A percentile compares a stretch with the other conserved stretches of the same genome.
Evolutionary conservation across 2,113 vertebrate genomes (phyloP).

Genomic region (Apistogramma diplotaenia): DNA sequence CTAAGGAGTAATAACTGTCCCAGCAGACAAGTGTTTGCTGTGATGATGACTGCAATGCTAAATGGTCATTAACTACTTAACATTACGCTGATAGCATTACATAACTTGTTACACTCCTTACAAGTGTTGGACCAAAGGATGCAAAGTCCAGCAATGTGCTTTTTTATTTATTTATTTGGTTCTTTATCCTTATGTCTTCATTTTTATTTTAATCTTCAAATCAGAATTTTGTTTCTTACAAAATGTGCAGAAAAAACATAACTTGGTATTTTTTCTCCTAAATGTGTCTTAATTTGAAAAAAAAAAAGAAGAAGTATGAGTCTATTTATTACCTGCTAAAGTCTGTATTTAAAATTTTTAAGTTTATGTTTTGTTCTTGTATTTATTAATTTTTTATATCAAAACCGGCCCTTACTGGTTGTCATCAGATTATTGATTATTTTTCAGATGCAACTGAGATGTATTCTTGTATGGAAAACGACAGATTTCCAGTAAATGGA

Average conservation of each 20-base stretch:
- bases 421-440: not conserved
- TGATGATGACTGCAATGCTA: not conserved
- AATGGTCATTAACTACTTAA: not conserved
- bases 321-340: not conserved
- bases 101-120: not conserved
- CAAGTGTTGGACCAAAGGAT: not conserved
- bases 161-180: no score
- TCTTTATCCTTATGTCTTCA: not conserved
- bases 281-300: not conserved
- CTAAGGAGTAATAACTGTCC: not conserved
- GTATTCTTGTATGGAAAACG: not conserved
- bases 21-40: not conserved
- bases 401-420: not conserved
- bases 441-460: not conserved
- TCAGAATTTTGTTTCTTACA: not conserved
- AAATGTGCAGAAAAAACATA: not conserved
- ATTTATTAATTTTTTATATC: no score
- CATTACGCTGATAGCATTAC: not conserved
- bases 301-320: no score
- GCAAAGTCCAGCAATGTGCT: not conserved
- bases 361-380: no score
- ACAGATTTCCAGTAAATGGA: not conserved
- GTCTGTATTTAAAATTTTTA: not conserved
- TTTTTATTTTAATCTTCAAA: not conserved
- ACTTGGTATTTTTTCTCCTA: rapidly evolving